phyloP scores from a whole-genome alignment of 2,113 vertebrate species.

The Lipotes vexillifer region DNA sequence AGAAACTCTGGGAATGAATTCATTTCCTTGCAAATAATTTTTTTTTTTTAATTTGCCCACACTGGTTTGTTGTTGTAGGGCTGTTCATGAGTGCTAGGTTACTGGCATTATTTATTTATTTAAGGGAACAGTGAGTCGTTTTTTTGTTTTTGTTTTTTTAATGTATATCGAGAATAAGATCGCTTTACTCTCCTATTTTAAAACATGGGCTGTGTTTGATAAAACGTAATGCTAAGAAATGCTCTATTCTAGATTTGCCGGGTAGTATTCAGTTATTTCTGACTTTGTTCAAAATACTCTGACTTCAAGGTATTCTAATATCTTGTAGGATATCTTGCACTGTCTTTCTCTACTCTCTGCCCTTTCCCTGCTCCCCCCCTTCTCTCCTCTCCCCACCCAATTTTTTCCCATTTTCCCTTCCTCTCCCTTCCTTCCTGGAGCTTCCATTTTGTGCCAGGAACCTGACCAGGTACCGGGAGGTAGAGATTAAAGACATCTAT shows the following conservation, averaged over 20 bases:
- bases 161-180: background rate
- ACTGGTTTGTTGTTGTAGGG: background rate
- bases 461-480: background rate
- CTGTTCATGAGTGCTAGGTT: background rate
- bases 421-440: background rate
- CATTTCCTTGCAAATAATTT: constrained; percentile 28
- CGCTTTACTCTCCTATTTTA: background rate
- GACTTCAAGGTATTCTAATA: background rate
- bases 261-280: background rate
- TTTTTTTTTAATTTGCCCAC: background rate
- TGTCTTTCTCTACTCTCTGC: background rate
- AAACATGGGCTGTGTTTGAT: background rate
- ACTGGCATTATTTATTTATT: background rate
- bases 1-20: constrained; percentile 48
- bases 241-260: background rate
- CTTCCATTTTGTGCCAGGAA: background rate
- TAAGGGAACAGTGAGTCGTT: background rate
- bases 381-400: background rate
- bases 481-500: background rate
- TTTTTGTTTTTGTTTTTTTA: background rate
- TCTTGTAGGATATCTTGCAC: background rate
- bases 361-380: background rate
- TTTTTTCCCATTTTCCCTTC: background rate
- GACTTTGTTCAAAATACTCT: background rate
- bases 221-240: background rate